Evolutionary conservation across 2,888 invertebrate species (phyloP).

Genomic region (Mesorhabditis sp.): DNA sequence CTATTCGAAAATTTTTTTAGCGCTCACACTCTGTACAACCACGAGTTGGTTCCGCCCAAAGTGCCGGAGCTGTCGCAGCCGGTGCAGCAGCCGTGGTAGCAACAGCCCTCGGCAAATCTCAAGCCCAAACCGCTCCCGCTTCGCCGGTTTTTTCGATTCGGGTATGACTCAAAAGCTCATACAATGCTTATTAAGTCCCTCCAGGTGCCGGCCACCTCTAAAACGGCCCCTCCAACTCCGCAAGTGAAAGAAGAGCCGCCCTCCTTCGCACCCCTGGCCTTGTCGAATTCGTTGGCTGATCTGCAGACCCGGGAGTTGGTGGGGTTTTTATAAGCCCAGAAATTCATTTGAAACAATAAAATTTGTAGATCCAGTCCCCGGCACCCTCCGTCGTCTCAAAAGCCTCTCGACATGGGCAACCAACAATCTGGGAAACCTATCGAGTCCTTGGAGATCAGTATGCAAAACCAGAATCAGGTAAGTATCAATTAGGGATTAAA

Average conservation of each 20-base stretch:
- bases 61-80: constrained; percentile 1
- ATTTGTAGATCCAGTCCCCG: background rate
- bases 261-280: background rate
- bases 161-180: background rate
- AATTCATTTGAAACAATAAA: constrained; percentile 1
- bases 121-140: constrained; percentile 3
- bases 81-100: background rate
- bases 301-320: background rate
- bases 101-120: background rate
- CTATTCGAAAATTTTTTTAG: background rate
- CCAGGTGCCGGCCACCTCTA: constrained; percentile 1
- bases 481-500: background rate
- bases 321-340: background rate
- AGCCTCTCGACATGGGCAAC: constrained; percentile 36
- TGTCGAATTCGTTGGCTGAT: constrained; percentile 1
- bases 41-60: background rate
- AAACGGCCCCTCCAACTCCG: background rate
- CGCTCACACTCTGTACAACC: background rate
- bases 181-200: background rate
- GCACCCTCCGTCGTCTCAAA: background rate
- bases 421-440: constrained; percentile 55
- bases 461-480: constrained; percentile 12
- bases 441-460: constrained; percentile 49
- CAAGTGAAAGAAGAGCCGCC: constrained; percentile 2
- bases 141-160: constrained; percentile 4